phyloP scores from a whole-genome alignment of 92 coral and sea anemone genomes.

The Parazoanthus atlanticus region DNA sequence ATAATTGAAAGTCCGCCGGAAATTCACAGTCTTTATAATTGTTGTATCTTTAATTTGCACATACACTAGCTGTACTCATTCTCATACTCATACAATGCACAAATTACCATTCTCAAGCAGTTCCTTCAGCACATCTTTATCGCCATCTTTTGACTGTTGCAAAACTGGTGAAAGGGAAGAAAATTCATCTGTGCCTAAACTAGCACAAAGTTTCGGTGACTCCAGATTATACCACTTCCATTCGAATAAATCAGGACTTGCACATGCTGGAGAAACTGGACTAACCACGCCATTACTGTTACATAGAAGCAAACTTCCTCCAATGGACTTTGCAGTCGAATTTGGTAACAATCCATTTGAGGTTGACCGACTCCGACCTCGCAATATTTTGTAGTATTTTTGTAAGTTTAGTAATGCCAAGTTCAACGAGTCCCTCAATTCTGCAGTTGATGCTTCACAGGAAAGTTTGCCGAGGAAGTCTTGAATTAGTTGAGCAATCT shows the following conservation, averaged over 20 bases:
- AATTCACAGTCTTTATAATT: background rate
- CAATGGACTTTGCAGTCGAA: constrained; percentile 52
- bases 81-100: background rate
- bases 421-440: constrained; percentile 86
- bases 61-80: too few species aligned
- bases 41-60: background rate
- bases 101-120: constrained; percentile 71
- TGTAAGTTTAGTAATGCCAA: constrained; percentile 84
- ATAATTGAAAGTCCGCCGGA: background rate
- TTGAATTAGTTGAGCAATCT: constrained; percentile 75
- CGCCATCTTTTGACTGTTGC: constrained; percentile 77
- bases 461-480: constrained; percentile 83
- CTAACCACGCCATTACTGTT: constrained; percentile 76
- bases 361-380: constrained; percentile 69
- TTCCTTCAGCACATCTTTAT: constrained; percentile 59
- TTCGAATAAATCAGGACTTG: constrained; percentile 73
- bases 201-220: constrained; percentile 79
- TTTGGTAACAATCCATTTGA: constrained; percentile 61
- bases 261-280: constrained; percentile 90
- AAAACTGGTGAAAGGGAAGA: constrained; percentile 75
- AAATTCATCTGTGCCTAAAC: constrained; percentile 82
- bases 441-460: constrained; percentile 85
- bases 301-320: constrained; percentile 72
- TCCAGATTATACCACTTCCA: constrained; percentile 92
- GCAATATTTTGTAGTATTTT: constrained; percentile 83